Base-by-base conservation (phyloP, 2,888 invertebrate species). In the Ptychoptera contaminata region DNA sequence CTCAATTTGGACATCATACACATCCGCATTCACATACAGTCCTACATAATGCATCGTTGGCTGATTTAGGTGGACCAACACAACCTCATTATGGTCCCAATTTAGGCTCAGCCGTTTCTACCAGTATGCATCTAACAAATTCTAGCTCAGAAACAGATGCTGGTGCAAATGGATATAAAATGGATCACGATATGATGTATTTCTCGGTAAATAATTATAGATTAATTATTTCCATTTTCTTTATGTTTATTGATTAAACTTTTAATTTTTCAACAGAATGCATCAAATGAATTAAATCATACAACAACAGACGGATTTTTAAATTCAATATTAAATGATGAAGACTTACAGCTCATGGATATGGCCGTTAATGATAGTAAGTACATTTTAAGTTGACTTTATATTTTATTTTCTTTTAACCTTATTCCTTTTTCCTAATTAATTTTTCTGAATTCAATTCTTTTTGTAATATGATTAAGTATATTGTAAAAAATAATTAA, bases 331-430 rank as follows among this genome's bases (percentile, higher is more conserved):
- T 71, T 91, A 43, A 86, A 86, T 58, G 90, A 90, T 53, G 90
- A 90, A 57, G 88, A 88, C 58, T 69, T 90, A 32, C 88, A 88
- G 59, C 72, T 90, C 42, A 87, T 91, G 87, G 88, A 90, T 55
- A 87, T 90, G 84, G 84, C 85, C 37, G 81, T 85, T 74, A 83
- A 81, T 56, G 87, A 87, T 67, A 83, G 87, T 86, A 65, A 67
- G 77, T 69, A 55, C 12, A 16, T 34, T 37, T 11, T 31, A 31
- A n/a, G 15, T 30, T 6, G 30, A 39, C 15, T 37, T 29, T 34
- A 29, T 30, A 5, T 39, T 31, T 30, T 2, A 36, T 37, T 16
- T 31, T 16, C 16, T 1, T 40, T 31, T 30, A 16, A 37, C 12
- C 14, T 10, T 14, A 12, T 12, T 9, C 11, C 15, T 37, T 37